These are phyloP conservation scores for Philhelius pedissequus DNA, from an alignment of 2,888 invertebrate genomes.

Conservation along the genomic window DNA sequence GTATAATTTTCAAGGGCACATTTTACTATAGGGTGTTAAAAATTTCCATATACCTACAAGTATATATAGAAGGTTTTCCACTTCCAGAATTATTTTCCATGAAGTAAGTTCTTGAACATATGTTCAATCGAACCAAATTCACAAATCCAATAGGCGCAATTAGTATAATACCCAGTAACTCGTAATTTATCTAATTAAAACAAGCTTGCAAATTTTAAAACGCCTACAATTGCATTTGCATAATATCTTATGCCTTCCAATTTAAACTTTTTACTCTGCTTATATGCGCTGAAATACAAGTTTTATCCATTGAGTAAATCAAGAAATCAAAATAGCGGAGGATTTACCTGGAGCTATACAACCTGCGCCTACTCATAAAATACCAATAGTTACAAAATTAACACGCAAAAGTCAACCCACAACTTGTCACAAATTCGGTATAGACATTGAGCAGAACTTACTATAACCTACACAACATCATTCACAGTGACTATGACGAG, in stretches of 20 bases:
- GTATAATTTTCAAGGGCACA: background rate
- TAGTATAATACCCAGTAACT: background rate
- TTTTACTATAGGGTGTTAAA: background rate
- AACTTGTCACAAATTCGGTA: conserved; percentile 22
- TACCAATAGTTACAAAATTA: conserved; percentile 14
- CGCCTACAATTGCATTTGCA: conserved; percentile 17
- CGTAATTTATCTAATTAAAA: background rate
- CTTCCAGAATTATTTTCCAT: background rate
- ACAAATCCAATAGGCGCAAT: background rate
- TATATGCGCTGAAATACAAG: background rate
- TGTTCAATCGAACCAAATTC: background rate
- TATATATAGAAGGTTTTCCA: background rate
- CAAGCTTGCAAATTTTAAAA: background rate
- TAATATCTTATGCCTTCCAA: background rate
- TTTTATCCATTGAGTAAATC: background rate
- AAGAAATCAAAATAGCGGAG: conserved; percentile 16
- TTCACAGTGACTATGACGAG: background rate
- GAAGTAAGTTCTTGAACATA: background rate
- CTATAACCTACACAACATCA: conserved; percentile 25
- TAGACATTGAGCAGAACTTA: conserved; percentile 14
- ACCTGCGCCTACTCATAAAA: conserved; percentile 35
- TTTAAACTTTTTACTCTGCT: background rate
- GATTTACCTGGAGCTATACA: background rate
- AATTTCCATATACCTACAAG: too few species aligned
- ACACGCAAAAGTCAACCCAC: conserved; percentile 19